Percentiles rank a stretch among this genome's conserved stretches.
Conservation (phyloP, 2,888 invertebrate species). For the Ramazzottius varieornatus region DNA sequence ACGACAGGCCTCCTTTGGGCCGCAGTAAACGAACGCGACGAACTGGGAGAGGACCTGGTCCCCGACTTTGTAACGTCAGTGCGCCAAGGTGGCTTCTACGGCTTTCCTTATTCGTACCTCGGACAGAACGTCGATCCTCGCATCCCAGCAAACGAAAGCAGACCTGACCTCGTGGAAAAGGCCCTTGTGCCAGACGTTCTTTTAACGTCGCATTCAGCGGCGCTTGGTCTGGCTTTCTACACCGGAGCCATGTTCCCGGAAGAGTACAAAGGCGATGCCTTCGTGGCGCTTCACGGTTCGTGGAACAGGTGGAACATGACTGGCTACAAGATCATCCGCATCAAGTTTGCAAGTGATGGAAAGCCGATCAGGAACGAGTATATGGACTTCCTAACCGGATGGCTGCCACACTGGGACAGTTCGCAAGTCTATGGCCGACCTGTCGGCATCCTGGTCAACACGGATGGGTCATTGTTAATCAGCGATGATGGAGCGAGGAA, state of each 20-base stretch:
- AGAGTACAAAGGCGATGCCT: conserved; percentile 5
- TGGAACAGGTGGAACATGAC: conserved; percentile 4
- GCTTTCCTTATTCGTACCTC: conserved; percentile 6
- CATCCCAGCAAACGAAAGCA: not conserved
- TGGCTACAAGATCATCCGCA: not conserved
- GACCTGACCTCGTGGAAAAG: not conserved
- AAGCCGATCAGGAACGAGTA: not conserved
- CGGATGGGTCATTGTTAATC: conserved; percentile 6
- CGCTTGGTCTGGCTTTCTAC: conserved; percentile 5
- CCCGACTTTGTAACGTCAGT: conserved; percentile 6
- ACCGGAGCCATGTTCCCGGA: conserved; percentile 1
- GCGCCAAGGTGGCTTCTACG: conserved; percentile 5
- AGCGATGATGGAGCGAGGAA: conserved; percentile 4
- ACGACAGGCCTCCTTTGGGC: conserved; percentile 4
- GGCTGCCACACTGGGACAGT: not conserved
- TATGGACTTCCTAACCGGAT: conserved; percentile 7
- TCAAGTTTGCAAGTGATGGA: not conserved
- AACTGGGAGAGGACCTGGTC: conserved; percentile 6
- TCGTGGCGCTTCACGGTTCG: conserved; percentile 7
- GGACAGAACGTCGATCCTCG: not conserved
- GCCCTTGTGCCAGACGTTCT: not conserved
- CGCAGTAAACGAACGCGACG: conserved; percentile 7
- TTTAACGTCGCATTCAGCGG: conserved; percentile 5
- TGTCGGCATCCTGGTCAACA: not conserved
- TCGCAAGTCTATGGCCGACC: conserved; percentile 7